These are phyloP conservation scores for Brachyalestes nurse DNA, from an alignment of 2,797 vertebrate genomes.

Conservation along the genomic window DNA sequence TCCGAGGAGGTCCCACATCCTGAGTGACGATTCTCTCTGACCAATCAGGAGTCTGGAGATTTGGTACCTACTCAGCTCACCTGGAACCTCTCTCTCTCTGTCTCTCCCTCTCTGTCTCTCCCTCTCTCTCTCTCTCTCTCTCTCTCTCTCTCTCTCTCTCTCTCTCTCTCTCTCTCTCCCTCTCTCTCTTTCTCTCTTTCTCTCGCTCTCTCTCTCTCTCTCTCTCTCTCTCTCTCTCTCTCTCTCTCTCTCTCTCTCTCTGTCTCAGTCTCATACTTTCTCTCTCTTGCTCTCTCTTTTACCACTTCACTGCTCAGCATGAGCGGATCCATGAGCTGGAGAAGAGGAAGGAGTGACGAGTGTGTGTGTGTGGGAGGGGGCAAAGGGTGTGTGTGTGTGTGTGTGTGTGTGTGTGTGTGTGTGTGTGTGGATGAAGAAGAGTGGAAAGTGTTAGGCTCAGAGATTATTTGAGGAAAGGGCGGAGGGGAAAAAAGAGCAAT, in stretches of 20 bases:
- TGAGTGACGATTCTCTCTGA: too few relatives aligned
- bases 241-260: constrained; percentile 53
- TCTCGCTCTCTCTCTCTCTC: constrained; percentile 82
- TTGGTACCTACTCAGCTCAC: too few relatives aligned
- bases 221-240: constrained; percentile 13
- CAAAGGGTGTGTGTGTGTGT: neutral
- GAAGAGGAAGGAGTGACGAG: constrained; percentile 50
- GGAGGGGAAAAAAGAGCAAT: too few relatives aligned
- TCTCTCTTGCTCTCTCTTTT: constrained; percentile 49
- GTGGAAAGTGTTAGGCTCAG: constrained; percentile 39
- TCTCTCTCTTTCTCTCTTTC: constrained; percentile 81
- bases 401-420: too few relatives aligned
- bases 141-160: constrained; percentile 28
- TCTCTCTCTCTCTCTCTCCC: constrained; percentile 81
- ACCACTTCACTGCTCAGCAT: constrained; percentile 69
- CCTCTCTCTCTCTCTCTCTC: too few relatives aligned
- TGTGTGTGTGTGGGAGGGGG: neutral
- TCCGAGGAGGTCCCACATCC: too few relatives aligned
- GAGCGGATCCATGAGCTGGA: constrained; percentile 54
- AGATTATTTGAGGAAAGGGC: constrained; percentile 32
- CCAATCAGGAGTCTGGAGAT: too few relatives aligned
- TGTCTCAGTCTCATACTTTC: constrained; percentile 29
- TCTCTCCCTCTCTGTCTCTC: neutral
- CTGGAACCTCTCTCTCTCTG: constrained; percentile 9
- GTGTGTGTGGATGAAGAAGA: constrained; percentile 44